These are phyloP conservation scores for Turritopsis dohrnii DNA, from an alignment of 30 jellyfish, hydroid and myxozoan species.

Conservation along the genomic window DNA sequence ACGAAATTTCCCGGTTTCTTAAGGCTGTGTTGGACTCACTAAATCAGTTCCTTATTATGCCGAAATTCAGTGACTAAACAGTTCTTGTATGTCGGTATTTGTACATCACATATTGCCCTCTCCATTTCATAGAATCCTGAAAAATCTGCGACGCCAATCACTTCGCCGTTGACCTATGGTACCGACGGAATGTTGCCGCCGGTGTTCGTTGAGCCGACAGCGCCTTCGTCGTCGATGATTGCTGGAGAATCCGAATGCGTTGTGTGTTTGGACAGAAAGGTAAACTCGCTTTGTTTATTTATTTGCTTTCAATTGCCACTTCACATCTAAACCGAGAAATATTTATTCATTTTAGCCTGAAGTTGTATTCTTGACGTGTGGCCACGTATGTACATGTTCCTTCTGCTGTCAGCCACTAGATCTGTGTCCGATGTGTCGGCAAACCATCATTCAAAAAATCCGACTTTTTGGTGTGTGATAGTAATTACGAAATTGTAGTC, in stretches of 20 bases:
- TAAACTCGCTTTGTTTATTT: conserved; percentile 14
- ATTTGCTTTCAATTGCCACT: not conserved
- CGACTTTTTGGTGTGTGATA: conserved; percentile 24
- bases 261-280: conserved; percentile 58
- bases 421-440: conserved; percentile 69
- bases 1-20: too few relatives aligned
- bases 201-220: not conserved
- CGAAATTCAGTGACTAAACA: too few relatives aligned
- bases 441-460: conserved; percentile 46
- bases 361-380: conserved; percentile 72
- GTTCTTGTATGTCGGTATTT: too few relatives aligned
- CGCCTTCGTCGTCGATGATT: conserved; percentile 8
- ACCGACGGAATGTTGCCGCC: not conserved
- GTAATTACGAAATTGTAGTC: not conserved
- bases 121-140: conserved; percentile 8
- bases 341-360: conserved; percentile 48
- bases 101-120: not conserved
- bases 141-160: not conserved
- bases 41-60: too few relatives aligned
- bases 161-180: not conserved
- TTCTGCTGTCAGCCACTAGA: conserved; percentile 53
- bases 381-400: conserved; percentile 75
- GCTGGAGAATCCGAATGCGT: conserved; percentile 62
- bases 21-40: too few relatives aligned
- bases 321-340: not conserved